Evolutionary conservation across 1,140 invertebrate genomes (phyloP), one percentile per base, ranked within the genome.

Genomic region (Onthophagus taurus): DNA sequence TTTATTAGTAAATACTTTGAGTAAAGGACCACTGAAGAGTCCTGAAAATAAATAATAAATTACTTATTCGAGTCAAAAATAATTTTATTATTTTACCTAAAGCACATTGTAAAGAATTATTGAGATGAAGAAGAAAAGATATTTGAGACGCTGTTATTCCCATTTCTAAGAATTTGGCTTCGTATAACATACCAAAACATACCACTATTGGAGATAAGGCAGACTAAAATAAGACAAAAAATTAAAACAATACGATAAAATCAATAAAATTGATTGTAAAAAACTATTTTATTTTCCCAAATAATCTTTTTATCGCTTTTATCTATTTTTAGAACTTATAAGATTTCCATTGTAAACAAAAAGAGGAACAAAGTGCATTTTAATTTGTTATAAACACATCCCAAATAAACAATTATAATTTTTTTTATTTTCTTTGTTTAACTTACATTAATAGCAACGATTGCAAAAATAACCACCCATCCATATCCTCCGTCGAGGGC

Each of bases 121-220:
- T 50, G 24, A 61, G 41, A 51, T 60, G 55, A 2, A 61, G 36
- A n/a, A 61, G 36, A 31, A 61, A 55, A 23, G 59, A 61, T 12
- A 48, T 58, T 50, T 61, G 44, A 8, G 59, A 51, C 7, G 54
- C 49, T 8, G 52, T 51, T 14, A 61, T 47, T 7, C 52, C 51
- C 48, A 53, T 47, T 18, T 31, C 37, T 9, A 42, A 26, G 41
- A 61, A 61, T 35, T 55, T 53, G 1, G 48, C 46, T 44, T 50
- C 31, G 45, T 54, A 61, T 21, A 61, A 57, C n/a, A 61, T 48
- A 4, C 56, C 59, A 45, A 61, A 61, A 51, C 56, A 57, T 52
- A 57, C 53, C 21, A 55, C 42, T 14, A 61, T 39, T 36, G 54
- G 55, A 8, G 52, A 36, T 8, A 61, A 31, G 19, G 47, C 47